Conservation (phyloP, 1,140 invertebrate genomes). For the Drosophila chauvacae region DNA sequence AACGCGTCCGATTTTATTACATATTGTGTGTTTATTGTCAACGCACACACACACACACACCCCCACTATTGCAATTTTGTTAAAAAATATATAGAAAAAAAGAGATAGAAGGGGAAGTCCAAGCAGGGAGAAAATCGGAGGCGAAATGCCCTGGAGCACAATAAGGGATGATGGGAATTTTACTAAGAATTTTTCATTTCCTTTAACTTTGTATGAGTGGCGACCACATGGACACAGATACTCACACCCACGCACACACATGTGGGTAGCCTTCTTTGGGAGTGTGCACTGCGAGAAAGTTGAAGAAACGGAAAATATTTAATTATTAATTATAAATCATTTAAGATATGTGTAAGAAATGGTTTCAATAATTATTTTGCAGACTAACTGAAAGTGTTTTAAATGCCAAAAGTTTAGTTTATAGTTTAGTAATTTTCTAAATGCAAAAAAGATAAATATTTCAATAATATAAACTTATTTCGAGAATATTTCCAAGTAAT, state of each 20-base stretch:
- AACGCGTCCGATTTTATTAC: conserved; percentile 77
- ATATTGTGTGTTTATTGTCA: conserved; percentile 79
- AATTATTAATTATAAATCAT: background rate
- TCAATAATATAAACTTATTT: too few relatives aligned
- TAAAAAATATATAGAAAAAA: conserved; percentile 56
- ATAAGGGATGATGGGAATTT: conserved; percentile 83
- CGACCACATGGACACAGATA: background rate
- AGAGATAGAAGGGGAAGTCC: conserved; percentile 1
- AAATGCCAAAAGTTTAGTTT: too few relatives aligned
- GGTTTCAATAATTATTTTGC: too few relatives aligned
- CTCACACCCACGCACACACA: background rate
- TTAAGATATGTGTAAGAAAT: too few relatives aligned
- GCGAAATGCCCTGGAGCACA: conserved; percentile 74
- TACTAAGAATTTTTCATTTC: conserved; percentile 82
- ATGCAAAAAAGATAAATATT: too few relatives aligned
- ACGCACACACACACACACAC: conserved; percentile 18
- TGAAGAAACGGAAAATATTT: rapidly evolving
- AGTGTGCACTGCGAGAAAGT: conserved; percentile 6
- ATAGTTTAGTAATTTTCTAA: too few relatives aligned
- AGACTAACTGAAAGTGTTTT: background rate
- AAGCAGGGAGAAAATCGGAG: conserved; percentile 11
- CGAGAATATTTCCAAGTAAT: too few relatives aligned
- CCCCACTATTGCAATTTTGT: conserved; percentile 50
- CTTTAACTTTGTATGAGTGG: conserved; percentile 59
- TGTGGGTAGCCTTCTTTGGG: background rate